These are phyloP conservation scores for Vidua macroura DNA, from an alignment of 2,113 vertebrate genomes.

Conservation along the genomic window DNA sequence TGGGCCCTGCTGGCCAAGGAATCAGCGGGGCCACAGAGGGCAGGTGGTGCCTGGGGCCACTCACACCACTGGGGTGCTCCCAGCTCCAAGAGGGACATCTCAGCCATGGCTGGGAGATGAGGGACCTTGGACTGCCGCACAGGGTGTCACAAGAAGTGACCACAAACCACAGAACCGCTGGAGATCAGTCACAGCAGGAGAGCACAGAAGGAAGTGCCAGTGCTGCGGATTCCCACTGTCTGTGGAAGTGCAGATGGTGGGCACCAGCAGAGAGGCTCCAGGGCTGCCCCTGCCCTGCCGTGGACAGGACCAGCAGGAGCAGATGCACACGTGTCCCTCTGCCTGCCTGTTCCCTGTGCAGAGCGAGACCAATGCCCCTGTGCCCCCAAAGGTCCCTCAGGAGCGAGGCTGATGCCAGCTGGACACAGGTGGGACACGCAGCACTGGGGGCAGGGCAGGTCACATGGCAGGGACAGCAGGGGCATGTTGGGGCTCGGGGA, in stretches of 20 bases:
- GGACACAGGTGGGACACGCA: neutral
- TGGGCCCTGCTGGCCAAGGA: neutral
- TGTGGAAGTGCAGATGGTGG: neutral
- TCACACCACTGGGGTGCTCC: accelerated
- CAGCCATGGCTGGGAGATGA: accelerated
- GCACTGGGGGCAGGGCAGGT: neutral
- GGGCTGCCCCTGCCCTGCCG: neutral
- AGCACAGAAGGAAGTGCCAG: neutral
- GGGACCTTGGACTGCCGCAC: neutral
- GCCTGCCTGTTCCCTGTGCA: neutral
- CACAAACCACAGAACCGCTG: neutral
- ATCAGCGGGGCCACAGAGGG: accelerated
- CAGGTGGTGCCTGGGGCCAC: neutral
- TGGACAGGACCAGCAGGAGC: neutral
- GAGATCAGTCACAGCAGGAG: neutral
- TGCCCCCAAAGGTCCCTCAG: neutral
- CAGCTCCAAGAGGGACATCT: neutral
- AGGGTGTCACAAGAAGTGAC: neutral
- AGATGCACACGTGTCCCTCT: neutral
- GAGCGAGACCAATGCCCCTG: neutral
- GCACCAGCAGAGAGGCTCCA: neutral
- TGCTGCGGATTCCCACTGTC: neutral
- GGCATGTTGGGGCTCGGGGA: accelerated
- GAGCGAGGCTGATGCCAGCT: neutral
- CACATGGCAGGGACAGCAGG: neutral